Base-by-base conservation (phyloP, 1,140 invertebrate species). In the Drosophila simulans region DNA sequence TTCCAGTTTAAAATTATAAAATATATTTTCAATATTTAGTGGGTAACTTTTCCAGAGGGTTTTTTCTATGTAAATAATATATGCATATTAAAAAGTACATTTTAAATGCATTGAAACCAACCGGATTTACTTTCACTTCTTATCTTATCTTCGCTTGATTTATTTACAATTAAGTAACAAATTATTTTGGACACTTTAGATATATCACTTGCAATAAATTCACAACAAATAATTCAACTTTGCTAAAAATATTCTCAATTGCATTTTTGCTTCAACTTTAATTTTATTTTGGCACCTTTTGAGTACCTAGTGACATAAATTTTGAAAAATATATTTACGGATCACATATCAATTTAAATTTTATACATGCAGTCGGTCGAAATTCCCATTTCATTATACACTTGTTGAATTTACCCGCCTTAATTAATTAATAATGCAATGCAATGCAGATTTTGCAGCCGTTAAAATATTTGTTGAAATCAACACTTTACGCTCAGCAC, bases 391-490 rank as follows among this genome's bases (percentile, higher is more conserved):
- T 39, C 46, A 34, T 37, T 37, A 45, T 20, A 37, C n/a, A 55
- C 37, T 52, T 66, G 22, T 17, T 15, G 35, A 64, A 20, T 8
- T 53, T 59, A 49, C 40, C 34, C 15, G 22, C 17, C 11, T 34
- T 10, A 54, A 51, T 77, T 66, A 51, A 55, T 20, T 11, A 55
- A 66, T 56, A 74, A 11, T 56, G 25, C 45, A 63, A 73, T 59
- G 46, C 35, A 58, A 66, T 82, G 42, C 34, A 70, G 64, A 79
- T 75, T 53, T 63, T 51, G 46, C 53, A 59, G 73, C 68, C 76
- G 70, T 79, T 71, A 22, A 46, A 43, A 76, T 60, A 79, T 54
- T 81, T 71, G 43, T 56, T 60, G 3, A 71, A 55, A 59, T 59
- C 66, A 40, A 77, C 54, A 73, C 52, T 73, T 59, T 17, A 17